phyloP scores from a whole-genome alignment of 2,113 vertebrate species.

The Pelvicachromis taeniatus region DNA sequence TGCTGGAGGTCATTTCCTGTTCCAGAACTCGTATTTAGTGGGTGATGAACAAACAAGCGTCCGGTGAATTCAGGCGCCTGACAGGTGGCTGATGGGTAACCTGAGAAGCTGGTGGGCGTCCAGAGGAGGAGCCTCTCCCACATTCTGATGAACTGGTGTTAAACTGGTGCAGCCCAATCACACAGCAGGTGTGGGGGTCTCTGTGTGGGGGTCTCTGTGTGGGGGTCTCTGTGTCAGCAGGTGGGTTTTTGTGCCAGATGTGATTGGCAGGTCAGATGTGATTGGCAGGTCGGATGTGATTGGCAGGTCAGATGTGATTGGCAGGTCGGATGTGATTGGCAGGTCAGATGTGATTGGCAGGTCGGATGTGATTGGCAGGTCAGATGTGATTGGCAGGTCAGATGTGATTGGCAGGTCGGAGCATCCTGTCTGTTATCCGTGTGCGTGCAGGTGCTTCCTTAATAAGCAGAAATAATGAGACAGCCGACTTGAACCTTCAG shows the following conservation, averaged over 20 bases:
- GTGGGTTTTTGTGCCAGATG: not conserved
- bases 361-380: no score
- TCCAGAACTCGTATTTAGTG: not conserved
- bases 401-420: no score
- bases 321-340: no score
- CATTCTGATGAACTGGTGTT: not conserved
- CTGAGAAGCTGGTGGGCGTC: not conserved
- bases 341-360: no score
- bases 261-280: no score
- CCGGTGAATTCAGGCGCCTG: not conserved
- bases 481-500: not conserved
- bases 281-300: no score
- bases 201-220: not conserved
- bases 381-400: no score
- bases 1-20: not conserved
- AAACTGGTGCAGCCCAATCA: not conserved
- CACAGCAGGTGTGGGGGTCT: rapidly evolving
- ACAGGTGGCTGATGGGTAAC: not conserved
- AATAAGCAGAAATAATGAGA: rapidly evolving
- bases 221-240: not conserved
- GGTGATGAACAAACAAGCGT: not conserved
- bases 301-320: no score
- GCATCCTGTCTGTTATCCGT: no score
- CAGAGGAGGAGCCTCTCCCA: not conserved
- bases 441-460: no score